Conservation (phyloP, 2,888 invertebrate genomes). For the Conops quadrifasciatus region DNA sequence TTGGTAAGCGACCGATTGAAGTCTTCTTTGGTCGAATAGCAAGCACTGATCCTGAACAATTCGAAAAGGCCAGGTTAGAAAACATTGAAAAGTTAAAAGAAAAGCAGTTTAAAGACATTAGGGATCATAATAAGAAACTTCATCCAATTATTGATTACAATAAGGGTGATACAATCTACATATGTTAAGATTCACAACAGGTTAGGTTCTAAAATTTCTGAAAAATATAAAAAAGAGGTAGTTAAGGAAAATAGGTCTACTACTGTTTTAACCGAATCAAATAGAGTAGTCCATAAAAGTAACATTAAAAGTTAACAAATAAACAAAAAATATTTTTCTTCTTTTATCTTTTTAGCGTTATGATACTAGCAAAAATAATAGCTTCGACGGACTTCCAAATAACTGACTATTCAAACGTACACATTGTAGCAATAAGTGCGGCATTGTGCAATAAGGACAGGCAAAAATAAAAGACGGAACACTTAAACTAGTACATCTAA, state of each 20-base stretch:
- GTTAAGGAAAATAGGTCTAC: constrained; percentile 4
- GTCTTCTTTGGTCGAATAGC: not conserved
- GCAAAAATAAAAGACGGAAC: constrained; percentile 26
- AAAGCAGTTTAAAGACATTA: not conserved
- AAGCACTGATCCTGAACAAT: not conserved
- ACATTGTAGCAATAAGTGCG: no score
- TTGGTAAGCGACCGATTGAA: constrained; percentile 12
- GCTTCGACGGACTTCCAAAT: no score
- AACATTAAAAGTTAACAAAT: constrained; percentile 16
- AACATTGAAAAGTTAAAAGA: not conserved
- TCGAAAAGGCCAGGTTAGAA: not conserved
- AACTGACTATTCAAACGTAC: no score
- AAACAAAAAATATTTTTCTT: no score
- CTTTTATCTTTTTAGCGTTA: no score
- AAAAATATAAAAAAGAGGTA: constrained; percentile 8
- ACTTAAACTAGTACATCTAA: not conserved
- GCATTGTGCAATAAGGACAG: constrained; percentile 7
- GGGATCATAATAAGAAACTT: constrained; percentile 2
- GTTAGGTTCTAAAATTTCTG: constrained; percentile 8
- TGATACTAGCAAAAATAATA: no score
- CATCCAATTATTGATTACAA: not conserved
- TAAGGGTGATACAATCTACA: not conserved
- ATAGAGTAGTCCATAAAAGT: constrained; percentile 6
- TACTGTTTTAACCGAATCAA: not conserved
- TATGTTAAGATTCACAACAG: constrained; percentile 3